Evolutionary conservation across 2,797 vertebrate species (phyloP), one percentile per base, ranked within the genome.

Genomic region (Crenichthys baileyi): DNA sequence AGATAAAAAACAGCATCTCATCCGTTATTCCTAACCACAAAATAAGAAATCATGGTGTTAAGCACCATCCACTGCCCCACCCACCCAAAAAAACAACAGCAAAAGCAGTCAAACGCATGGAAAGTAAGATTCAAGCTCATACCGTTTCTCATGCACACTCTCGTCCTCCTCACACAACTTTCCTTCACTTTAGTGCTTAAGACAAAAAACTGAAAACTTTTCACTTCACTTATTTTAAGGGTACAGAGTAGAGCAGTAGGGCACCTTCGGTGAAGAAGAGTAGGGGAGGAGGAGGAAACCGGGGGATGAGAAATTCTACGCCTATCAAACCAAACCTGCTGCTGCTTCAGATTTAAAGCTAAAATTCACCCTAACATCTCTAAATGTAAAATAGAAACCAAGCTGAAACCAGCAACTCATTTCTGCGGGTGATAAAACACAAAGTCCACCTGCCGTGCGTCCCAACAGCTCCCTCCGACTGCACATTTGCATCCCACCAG

Each of bases 401-500:
- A 75, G 60, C n/a, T 0, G 24, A 76, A 80, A 81, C 26, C 15
- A 2, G 51, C 67, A 75, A 77, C 76, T 65, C 1, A 0, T 79
- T 76, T 72, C 81, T 78, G 70, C 56, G 11, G 29, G 39, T 75
- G 75, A 78, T 84, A 87, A 90, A 88, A 87, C 77, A 79, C 75
- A 72, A 79, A 70, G 83, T 84, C 89, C 78, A 41, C 82, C 83
- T 16, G 61, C 56, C 67, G 81, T 7, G 75, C 0, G 58, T 80
- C 82, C 84, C 87, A 74, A 75, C 82, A 85, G 85, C 72, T 84
- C 85, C 87, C 86, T 75, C 68, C 0, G 81, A 72, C 78, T 44
- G 16, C 44, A 81, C 78, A 93, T 94, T 95, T 94, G 92, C 94
- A 94, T 94, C 87, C 83, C 75, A 82, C 83, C 79, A 85, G 83